Evolutionary conservation across 2,797 vertebrate genomes (phyloP).

Genomic region (Bradypodion ventrale): DNA sequence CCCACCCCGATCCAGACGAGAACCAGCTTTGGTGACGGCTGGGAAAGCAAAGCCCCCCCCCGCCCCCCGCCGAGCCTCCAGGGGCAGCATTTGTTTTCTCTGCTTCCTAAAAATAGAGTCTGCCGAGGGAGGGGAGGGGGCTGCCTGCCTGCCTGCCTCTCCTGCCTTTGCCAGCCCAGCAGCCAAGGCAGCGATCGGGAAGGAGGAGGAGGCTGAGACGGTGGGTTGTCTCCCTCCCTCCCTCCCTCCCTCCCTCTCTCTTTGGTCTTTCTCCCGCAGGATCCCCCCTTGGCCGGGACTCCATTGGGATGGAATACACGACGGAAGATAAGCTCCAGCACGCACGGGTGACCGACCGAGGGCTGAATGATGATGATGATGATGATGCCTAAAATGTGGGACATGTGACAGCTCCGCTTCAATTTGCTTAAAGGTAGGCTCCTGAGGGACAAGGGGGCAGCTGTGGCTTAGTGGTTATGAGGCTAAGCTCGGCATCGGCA

Average conservation of each 20-base stretch:
- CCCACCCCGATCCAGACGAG: too few relatives aligned
- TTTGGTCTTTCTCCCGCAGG: not conserved
- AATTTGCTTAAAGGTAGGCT: not conserved
- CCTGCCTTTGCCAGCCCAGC: too few relatives aligned
- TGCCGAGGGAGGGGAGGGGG: not conserved
- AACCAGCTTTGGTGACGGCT: too few relatives aligned
- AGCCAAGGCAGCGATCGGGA: too few relatives aligned
- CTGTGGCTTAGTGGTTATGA: too few relatives aligned
- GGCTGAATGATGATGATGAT: too few relatives aligned
- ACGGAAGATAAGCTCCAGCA: not conserved
- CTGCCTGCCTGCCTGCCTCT: not conserved
- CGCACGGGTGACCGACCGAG: too few relatives aligned
- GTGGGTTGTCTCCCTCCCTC: not conserved
- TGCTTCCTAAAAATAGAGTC: constrained; percentile 32
- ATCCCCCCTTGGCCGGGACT: not conserved
- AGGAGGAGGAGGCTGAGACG: not conserved
- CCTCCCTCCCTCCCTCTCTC: not conserved
- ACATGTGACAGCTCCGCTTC: not conserved
- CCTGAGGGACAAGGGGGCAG: not conserved
- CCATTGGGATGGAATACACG: not conserved
- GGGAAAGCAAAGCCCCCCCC: too few relatives aligned
- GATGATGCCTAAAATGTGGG: not conserved
- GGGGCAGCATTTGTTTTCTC: constrained; percentile 22
- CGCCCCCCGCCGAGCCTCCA: not conserved
- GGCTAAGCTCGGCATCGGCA: too few relatives aligned